Conservation (phyloP, 2,113 vertebrate genomes). For the Pseudorhombus dupliciocellatus region DNA sequence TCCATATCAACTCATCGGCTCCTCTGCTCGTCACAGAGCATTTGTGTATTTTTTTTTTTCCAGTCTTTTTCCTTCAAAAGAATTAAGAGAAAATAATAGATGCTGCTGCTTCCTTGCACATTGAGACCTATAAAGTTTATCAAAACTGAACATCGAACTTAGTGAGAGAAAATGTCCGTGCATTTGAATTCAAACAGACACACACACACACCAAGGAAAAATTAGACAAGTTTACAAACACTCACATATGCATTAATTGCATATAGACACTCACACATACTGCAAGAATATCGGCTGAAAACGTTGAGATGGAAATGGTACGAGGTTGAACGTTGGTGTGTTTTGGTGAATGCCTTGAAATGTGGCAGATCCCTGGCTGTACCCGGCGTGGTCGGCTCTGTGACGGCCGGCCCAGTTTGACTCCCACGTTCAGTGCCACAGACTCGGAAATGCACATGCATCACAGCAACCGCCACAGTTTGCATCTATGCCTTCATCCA, state of each 20-base stretch:
- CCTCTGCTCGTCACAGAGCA: conserved; percentile 89
- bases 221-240: conserved; percentile 30
- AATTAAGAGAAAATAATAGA: conserved; percentile 83
- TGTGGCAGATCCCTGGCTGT: conserved; percentile 75
- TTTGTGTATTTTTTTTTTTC: conserved; percentile 80
- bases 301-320: conserved; percentile 70
- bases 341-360: conserved; percentile 83
- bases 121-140: conserved; percentile 82
- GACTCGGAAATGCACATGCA: conserved; percentile 67
- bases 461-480: conserved; percentile 67
- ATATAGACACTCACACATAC: conserved; percentile 28
- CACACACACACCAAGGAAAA: conserved; percentile 33
- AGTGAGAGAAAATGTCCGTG: conserved; percentile 19
- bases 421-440: conserved; percentile 60
- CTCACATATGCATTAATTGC: conserved; percentile 22
- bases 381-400: conserved; percentile 63
- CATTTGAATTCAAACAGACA: conserved; percentile 44
- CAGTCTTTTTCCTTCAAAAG: conserved; percentile 68
- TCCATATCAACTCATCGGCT: conserved; percentile 83
- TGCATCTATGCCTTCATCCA: conserved; percentile 79
- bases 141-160: conserved; percentile 72
- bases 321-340: conserved; percentile 73
- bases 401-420: conserved; percentile 23
- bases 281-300: conserved; percentile 72
- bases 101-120: conserved; percentile 93